phyloP scores from a whole-genome alignment of 2,888 invertebrate genomes.

The Thymelicus sylvestris region DNA sequence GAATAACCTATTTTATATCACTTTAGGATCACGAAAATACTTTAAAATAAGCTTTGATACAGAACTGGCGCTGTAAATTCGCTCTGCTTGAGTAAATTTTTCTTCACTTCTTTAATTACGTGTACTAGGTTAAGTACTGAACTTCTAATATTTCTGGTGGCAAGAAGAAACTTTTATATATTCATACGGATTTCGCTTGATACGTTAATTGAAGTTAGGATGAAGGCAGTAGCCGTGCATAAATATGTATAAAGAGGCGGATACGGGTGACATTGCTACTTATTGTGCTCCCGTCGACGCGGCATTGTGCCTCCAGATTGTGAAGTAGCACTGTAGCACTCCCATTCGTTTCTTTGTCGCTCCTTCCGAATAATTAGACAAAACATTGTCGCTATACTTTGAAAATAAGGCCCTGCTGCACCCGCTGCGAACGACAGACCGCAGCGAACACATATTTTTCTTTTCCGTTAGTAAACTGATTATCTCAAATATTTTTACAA shows the following conservation, averaged over 20 bases:
- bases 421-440: background rate
- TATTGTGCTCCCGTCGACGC: constrained; percentile 73
- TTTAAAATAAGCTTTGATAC: too few relatives aligned
- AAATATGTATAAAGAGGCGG: constrained; percentile 81
- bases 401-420: constrained; percentile 47
- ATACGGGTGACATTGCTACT: constrained; percentile 67
- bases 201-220: background rate
- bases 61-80: too few relatives aligned
- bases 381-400: constrained; percentile 62
- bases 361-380: constrained; percentile 82
- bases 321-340: constrained; percentile 62
- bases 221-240: constrained; percentile 49
- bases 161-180: too few relatives aligned
- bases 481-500: too few relatives aligned
- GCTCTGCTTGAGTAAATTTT: too few relatives aligned
- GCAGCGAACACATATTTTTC: too few relatives aligned
- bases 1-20: too few relatives aligned
- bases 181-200: background rate
- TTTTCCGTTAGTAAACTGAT: too few relatives aligned
- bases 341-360: constrained; percentile 75
- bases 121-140: too few relatives aligned
- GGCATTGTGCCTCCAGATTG: constrained; percentile 69
- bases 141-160: too few relatives aligned
- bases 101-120: too few relatives aligned
- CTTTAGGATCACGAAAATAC: too few relatives aligned